phyloP scores from a whole-genome alignment of 2,888 invertebrate species.

The Drosophila mimetica region DNA sequence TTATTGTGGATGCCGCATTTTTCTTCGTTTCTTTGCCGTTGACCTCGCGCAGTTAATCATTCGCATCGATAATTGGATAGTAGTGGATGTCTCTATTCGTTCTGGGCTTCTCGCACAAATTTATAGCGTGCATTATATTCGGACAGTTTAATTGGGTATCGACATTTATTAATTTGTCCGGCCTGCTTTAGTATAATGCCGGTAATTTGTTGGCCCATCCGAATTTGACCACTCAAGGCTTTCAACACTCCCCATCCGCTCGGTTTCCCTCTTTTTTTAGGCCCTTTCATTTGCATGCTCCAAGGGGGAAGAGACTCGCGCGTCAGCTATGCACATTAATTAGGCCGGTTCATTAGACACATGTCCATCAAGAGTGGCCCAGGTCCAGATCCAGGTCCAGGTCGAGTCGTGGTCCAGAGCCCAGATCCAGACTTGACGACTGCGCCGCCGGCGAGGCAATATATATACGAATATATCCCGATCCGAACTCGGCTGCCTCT shows the following conservation, averaged over 20 bases:
- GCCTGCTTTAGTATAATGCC: constrained; percentile 30
- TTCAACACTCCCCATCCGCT: constrained; percentile 73
- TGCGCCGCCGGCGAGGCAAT: constrained; percentile 50
- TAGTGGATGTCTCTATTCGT: constrained; percentile 67
- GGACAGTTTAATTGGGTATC: constrained; percentile 79
- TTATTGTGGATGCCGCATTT: constrained; percentile 32
- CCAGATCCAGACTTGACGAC: constrained; percentile 39
- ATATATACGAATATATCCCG: constrained; percentile 3
- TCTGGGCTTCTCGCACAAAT: constrained; percentile 46
- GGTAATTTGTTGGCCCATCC: constrained; percentile 34
- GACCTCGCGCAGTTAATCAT: constrained; percentile 60
- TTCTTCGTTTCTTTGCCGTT: constrained; percentile 32
- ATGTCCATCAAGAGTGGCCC: constrained; percentile 68
- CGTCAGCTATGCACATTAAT: constrained; percentile 68
- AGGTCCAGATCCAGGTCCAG: constrained; percentile 7
- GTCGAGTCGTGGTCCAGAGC: constrained; percentile 1
- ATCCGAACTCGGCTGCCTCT: constrained; percentile 22
- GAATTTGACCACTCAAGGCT: constrained; percentile 38
- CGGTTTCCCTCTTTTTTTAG: constrained; percentile 16
- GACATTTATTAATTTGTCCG: constrained; percentile 76
- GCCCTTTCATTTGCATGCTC: constrained; percentile 29
- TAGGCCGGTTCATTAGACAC: constrained; percentile 77
- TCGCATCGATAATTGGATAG: constrained; percentile 68
- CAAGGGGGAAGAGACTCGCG: constrained; percentile 15
- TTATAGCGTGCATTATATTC: constrained; percentile 70